Evolutionary conservation across 2,797 vertebrate species (phyloP), one percentile per base, ranked within the genome.

Genomic region (Neomorphus geoffroyi): DNA sequence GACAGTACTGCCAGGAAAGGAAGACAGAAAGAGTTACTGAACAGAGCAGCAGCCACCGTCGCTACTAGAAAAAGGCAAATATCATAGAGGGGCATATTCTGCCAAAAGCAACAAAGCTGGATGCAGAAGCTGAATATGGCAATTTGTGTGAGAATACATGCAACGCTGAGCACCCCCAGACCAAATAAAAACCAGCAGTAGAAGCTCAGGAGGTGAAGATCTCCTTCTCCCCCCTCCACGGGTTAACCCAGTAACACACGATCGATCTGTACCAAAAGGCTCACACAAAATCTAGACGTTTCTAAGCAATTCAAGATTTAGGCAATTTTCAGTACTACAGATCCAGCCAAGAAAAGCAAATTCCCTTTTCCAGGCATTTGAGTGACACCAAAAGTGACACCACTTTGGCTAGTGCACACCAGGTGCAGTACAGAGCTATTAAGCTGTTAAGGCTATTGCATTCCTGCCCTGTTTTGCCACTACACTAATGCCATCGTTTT

Each of bases 201-300:
- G 56, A 28, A 71, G n/a, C 64, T 77, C 30, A 24, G 14, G 45
- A 51, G 18, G 26, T 15, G 27, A 80, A 32, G 32, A 35, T 56
- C 35, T 80, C 37, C 46, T 50, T 37, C 10, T 6, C 17, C 23
- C 18, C 10, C 6, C 22, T 7, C 15, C 35, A 37, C 37, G 56
- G 28, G 23, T 46, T 54, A 82, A 50, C 6, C 45, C 58, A 56
- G 51, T 30, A 60, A n/a, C 16, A 48, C 9, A 48, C 18, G 10
- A 0, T 1, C 18, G 10, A 0, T 1, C 4, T 2, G 6, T 24
- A 15, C n/a, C 1, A 1, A 54, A 58, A 45, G 39, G 43, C 28
- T 85, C 69, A 39, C 61, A 45, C 27, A 33, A 18, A 32, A 16
- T 35, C 60, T 6, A 1, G 0, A 35, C 12, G 7, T 28, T 69